Conservation (phyloP, 1,140 invertebrate species). For the Drosophila nannoptera region DNA sequence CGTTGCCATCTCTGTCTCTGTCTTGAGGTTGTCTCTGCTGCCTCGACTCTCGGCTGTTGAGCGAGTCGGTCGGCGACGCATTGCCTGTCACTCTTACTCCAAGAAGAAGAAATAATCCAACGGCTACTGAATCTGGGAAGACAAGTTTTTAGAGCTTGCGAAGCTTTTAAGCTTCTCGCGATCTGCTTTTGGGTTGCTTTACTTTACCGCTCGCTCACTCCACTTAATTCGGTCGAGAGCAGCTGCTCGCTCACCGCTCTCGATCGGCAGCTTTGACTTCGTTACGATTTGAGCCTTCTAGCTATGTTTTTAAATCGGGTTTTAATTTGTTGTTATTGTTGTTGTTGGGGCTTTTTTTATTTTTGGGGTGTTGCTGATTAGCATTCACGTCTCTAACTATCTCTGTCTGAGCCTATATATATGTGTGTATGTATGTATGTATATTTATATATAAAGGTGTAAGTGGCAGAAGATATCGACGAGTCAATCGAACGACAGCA, state of each 20-base stretch:
- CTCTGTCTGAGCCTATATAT: conserved; percentile 35
- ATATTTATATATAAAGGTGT: neutral
- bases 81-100: conserved; percentile 43
- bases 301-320: conserved; percentile 55
- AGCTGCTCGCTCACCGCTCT: conserved; percentile 6
- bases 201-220: conserved; percentile 36
- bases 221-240: neutral
- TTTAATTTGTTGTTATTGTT: conserved; percentile 34
- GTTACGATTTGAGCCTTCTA: conserved; percentile 36
- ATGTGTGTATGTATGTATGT: neutral
- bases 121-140: conserved; percentile 66
- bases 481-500: conserved; percentile 25
- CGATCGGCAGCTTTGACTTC: conserved; percentile 20
- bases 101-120: conserved; percentile 69
- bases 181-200: conserved; percentile 20
- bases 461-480: conserved; percentile 56
- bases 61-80: conserved; percentile 6
- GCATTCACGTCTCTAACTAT: conserved; percentile 42
- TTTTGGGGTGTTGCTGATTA: conserved; percentile 69
- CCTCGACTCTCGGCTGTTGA: neutral
- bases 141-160: conserved; percentile 61
- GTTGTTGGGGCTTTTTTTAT: conserved; percentile 40
- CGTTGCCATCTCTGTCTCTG: conserved; percentile 36
- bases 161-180: conserved; percentile 26
- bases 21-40: neutral